Base-by-base conservation (phyloP, 2,888 invertebrate genomes). In the Poecilus cupreus region DNA sequence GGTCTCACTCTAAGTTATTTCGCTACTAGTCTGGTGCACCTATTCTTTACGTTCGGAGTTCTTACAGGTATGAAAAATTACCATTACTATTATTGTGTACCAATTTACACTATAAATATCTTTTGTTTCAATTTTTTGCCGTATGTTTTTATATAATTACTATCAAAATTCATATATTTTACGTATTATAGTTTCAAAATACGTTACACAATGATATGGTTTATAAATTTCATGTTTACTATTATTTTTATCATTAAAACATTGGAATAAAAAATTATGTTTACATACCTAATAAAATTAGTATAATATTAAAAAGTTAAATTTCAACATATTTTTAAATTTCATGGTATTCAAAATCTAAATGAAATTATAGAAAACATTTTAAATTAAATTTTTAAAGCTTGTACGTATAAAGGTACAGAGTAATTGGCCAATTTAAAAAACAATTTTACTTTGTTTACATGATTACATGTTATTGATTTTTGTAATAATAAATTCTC, bases 21-120 rank as follows among this genome's bases (percentile, higher is more conserved):
- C 8, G 94, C 94, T 24, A 90, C 90, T 82, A 94, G 94, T 87
- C 94, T 94, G 92, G 91, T 91, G 6, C 94, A 94, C 88, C 94
- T 94, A 84, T 88, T 94, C 83, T 91, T 91, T 83, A 94, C 94
- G 6, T 94, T 94, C 90, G 93, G 94, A 91, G 93, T 94, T 89
- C 90, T 94, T 85, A 94, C 94, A 89, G 94, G 94, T 93, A 87
- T 91, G 91, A 88, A 68, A 39, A 39, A 37, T 39, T 39, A 4
- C 18, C 13, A 13, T 54, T 54, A 54, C 8, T 16, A 54, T 54
- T 64, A 77, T 49, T 64, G 72, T 84, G 3, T 43, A 32, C n/a
- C n/a, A n/a, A n/a, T 32, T 32, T 32, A 32, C 32, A 43, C 39
- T 13, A 18, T 4, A 18, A 18, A 20, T 6, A 51, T 51, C 18